Evolutionary conservation across 1,140 invertebrate species (phyloP), one percentile per base, ranked within the genome.

Genomic region (Magallana ariakensis): DNA sequence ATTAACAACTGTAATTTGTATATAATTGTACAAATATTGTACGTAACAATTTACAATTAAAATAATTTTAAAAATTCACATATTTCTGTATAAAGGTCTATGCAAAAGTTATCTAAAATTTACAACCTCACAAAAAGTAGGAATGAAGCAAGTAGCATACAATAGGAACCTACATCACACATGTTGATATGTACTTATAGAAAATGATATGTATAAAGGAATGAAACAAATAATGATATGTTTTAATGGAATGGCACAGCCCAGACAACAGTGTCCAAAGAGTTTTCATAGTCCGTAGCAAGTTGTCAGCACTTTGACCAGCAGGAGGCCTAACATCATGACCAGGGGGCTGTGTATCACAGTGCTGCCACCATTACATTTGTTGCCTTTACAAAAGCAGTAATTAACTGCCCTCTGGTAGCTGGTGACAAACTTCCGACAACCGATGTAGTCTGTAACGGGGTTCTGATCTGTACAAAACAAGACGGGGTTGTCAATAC

Each of bases 391-490:
- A 82, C 90, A 91, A 60, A 91, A 88, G 85, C 90, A 91, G 57
- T 89, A 91, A 86, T 91, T 91, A 8, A 91, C 57, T n/a, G 87
- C 87, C 11, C 89, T 85, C 54, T 88, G 87, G 58, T 87, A 88
- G 26, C 70, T 60, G 56, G 89, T 89, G 26, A 90, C 82, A 86
- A 90, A 90, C 62, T 90, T 81, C 19, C 88, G 88, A 80, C 90
- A 91, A 22, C 90, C 90, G 16, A 87, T 82, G 85, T 89, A 91
- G n/a, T 82, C 80, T n/a, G 46, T 82, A 5, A 82, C 80, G 5
- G 80, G 80, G 46, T 15, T 54, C 86, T 85, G 19, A 84, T 62
- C 33, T 46, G 33, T 46, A 46, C 33, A 46, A 46, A 46, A 46
- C 33, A 46, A 46, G 33, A 5, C 33, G 5, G 2, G 33, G 2